A percentile compares a stretch with the other conserved stretches of the same genome.
Conservation (phyloP, 2,888 invertebrate genomes). For the Lamellibrachia columna region DNA sequence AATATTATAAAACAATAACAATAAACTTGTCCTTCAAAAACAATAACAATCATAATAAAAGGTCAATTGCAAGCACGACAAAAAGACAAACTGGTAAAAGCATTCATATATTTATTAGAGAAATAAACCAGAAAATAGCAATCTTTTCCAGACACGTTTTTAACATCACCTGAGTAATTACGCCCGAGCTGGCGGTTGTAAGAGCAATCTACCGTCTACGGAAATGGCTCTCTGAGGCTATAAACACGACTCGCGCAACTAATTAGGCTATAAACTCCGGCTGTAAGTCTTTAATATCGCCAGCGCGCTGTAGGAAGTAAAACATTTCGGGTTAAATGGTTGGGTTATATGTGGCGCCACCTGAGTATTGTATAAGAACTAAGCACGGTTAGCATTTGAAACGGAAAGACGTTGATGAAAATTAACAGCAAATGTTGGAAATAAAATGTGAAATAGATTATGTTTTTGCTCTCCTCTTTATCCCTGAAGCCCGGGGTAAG, state of each 20-base stretch:
- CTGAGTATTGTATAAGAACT: neutral
- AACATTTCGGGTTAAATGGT: neutral
- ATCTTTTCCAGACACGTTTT: neutral
- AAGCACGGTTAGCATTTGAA: neutral
- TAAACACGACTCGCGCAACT: neutral
- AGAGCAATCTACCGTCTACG: neutral
- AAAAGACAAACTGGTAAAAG: neutral
- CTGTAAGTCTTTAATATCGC: neutral
- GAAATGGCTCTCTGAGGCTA: neutral
- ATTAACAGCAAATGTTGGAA: neutral
- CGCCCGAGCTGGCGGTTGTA: neutral
- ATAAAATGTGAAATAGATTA: neutral
- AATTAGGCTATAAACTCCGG: neutral
- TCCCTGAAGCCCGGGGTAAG: too few species aligned
- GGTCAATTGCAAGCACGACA: neutral
- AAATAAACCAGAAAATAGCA: neutral
- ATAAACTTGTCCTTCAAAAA: too few species aligned
- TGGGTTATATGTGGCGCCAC: neutral
- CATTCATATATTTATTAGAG: neutral
- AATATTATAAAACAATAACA: too few species aligned
- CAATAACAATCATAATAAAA: neutral
- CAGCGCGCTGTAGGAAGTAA: neutral
- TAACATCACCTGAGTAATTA: neutral
- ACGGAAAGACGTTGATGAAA: neutral
- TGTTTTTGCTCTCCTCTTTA: neutral